Conservation (phyloP, 2,113 vertebrate genomes). For the Malurus alboscapulatus region DNA sequence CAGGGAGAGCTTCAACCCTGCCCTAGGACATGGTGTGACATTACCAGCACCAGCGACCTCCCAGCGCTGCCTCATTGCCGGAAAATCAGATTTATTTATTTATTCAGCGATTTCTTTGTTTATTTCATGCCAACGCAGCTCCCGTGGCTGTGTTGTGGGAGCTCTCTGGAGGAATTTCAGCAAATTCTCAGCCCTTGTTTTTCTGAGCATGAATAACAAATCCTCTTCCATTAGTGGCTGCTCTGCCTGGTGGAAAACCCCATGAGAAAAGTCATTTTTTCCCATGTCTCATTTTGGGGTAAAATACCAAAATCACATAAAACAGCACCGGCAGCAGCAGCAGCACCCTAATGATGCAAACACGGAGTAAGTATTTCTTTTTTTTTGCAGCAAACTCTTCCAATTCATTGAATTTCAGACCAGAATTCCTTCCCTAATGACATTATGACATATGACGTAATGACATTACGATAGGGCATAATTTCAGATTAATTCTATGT, state of each 20-base stretch:
- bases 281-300: accelerated
- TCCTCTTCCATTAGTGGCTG: background rate
- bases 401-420: background rate
- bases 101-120: background rate
- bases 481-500: too few relatives aligned
- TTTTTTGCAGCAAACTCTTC: background rate
- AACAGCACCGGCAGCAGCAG: background rate
- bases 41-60: background rate
- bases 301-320: background rate
- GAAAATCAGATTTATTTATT: background rate
- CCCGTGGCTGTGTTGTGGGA: background rate
- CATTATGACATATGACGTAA: too few relatives aligned
- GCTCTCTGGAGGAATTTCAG: background rate
- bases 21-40: accelerated
- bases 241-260: background rate
- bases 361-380: background rate
- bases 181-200: background rate
- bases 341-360: background rate
- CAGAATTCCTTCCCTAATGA: background rate
- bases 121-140: background rate
- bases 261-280: background rate
- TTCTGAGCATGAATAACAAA: background rate
- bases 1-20: background rate
- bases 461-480: too few relatives aligned
- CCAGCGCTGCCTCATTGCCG: background rate